Conservation (phyloP, 2,113 vertebrate genomes). For the Menidia beryllina region DNA sequence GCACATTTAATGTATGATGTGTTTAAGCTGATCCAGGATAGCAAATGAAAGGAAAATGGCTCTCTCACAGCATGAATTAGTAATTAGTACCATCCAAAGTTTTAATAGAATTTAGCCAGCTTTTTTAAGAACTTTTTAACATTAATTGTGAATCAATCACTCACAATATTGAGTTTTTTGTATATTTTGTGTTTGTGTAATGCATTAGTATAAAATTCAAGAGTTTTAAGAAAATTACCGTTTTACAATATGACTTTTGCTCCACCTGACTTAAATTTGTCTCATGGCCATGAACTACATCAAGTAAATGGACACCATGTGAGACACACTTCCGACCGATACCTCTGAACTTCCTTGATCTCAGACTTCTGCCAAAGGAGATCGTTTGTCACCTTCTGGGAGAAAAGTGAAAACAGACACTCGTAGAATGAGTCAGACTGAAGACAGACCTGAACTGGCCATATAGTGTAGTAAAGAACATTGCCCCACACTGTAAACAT, state of each 20-base stretch:
- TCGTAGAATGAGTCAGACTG: constrained; percentile 58
- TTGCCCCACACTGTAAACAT: constrained; percentile 64
- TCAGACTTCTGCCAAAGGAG: constrained; percentile 24
- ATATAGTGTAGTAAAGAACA: constrained; percentile 54
- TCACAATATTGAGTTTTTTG: too few relatives aligned
- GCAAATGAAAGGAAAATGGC: too few relatives aligned
- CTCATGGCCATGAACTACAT: background rate
- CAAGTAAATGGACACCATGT: constrained; percentile 55
- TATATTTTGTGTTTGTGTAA: too few relatives aligned
- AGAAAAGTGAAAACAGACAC: constrained; percentile 67
- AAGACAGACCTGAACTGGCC: constrained; percentile 64
- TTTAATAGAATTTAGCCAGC: too few relatives aligned
- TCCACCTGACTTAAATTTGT: constrained; percentile 28
- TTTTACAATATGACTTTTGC: background rate
- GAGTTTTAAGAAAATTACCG: background rate
- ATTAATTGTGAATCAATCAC: too few relatives aligned
- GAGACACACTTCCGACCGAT: constrained; percentile 43
- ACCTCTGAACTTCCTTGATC: constrained; percentile 50
- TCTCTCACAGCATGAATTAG: background rate
- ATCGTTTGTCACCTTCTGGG: constrained; percentile 57
- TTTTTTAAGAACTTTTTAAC: too few relatives aligned
- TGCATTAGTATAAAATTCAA: background rate
- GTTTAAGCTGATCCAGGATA: background rate
- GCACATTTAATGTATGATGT: background rate
- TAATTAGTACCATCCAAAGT: background rate